Conservation (phyloP, 2,888 invertebrate species). For the Thera britannica region DNA sequence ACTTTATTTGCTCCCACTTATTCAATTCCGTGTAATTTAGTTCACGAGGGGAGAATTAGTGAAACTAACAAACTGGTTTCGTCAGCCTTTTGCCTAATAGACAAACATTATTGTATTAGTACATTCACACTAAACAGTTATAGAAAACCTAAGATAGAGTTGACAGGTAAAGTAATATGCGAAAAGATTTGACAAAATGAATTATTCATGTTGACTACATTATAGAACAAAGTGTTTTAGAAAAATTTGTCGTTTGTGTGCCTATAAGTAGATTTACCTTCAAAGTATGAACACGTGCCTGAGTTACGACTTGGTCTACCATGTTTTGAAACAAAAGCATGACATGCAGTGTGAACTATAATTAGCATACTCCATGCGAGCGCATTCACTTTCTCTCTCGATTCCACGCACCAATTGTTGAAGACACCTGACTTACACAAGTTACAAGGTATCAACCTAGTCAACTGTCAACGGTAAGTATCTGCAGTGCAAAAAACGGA, state of each 20-base stretch:
- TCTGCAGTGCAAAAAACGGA: too few relatives aligned
- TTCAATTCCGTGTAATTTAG: too few relatives aligned
- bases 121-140: too few relatives aligned
- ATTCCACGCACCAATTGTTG: slow-evolving; percentile 72
- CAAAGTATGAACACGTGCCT: slow-evolving; percentile 15
- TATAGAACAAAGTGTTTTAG: background rate
- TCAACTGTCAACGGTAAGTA: background rate
- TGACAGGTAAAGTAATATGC: background rate
- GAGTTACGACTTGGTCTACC: slow-evolving; percentile 18
- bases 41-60: too few relatives aligned
- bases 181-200: too few relatives aligned
- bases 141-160: too few relatives aligned
- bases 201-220: too few relatives aligned
- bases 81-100: too few relatives aligned
- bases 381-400: slow-evolving; percentile 62
- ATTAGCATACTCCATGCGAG: slow-evolving; percentile 55
- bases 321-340: slow-evolving; percentile 40
- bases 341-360: slow-evolving; percentile 37
- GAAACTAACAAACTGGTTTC: too few relatives aligned
- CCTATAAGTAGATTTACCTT: background rate
- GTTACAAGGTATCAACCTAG: background rate
- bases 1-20: too few relatives aligned
- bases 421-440: slow-evolving; percentile 54
- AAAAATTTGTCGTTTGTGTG: background rate
- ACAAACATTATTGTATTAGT: too few relatives aligned